Evolutionary conservation across 92 coral and sea anemone genomes (phyloP).

Genomic region (Palythoa caribaeorum): DNA sequence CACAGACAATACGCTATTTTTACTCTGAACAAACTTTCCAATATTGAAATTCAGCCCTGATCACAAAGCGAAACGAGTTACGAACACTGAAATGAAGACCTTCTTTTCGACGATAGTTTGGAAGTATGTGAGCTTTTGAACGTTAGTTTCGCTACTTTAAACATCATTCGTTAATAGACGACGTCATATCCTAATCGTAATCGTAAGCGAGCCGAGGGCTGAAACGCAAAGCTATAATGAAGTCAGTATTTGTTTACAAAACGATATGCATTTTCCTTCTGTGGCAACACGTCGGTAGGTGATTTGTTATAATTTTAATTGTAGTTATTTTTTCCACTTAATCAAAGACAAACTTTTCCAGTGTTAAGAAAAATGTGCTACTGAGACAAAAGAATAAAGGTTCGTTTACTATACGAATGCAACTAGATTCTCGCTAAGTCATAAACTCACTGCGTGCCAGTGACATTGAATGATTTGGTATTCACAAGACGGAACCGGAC

Average conservation of each 20-base stretch:
- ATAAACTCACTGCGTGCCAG: background rate
- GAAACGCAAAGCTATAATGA: background rate
- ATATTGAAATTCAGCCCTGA: slow-evolving; percentile 1
- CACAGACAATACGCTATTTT: background rate
- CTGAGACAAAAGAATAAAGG: background rate
- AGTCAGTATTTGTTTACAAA: slow-evolving; percentile 11
- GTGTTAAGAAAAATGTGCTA: background rate
- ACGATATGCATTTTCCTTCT: slow-evolving; percentile 10
- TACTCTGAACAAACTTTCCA: slow-evolving; percentile 21
- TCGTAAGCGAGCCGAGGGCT: background rate
- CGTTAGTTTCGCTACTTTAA: background rate
- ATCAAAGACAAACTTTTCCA: background rate
- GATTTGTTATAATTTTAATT: background rate
- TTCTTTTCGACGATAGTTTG: background rate
- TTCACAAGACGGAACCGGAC: too few relatives aligned
- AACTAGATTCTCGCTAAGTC: background rate
- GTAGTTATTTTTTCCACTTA: background rate
- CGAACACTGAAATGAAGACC: background rate
- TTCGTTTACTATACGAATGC: background rate
- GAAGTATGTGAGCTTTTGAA: background rate
- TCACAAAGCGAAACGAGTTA: background rate
- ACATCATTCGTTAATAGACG: background rate
- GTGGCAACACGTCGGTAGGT: slow-evolving; percentile 23
- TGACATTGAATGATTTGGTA: background rate
- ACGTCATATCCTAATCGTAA: background rate